A percentile compares a stretch with the other conserved stretches of the same genome.
Evolutionary conservation across 2,888 invertebrate genomes (phyloP).

Genomic region (Drosophila silvestris): DNA sequence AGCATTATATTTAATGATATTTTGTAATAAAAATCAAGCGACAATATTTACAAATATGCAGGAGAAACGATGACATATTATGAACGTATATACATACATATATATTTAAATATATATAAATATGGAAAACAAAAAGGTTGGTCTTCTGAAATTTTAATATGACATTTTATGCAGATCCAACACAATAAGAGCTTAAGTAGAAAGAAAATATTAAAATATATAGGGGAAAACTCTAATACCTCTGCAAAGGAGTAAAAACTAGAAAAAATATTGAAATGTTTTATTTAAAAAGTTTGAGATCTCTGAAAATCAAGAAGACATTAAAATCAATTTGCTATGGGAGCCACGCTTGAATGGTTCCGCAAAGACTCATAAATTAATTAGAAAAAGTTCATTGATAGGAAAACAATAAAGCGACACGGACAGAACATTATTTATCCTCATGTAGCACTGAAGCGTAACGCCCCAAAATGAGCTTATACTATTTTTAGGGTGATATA

Average conservation of each 20-base stretch:
- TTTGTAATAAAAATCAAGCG: slow-evolving; percentile 8
- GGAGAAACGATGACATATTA: background rate
- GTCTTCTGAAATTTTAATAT: background rate
- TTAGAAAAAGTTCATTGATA: slow-evolving; percentile 63
- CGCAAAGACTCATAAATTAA: slow-evolving; percentile 63
- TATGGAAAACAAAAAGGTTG: background rate
- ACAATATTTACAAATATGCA: background rate
- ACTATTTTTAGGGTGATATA: slow-evolving; percentile 7
- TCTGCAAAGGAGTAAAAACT: background rate
- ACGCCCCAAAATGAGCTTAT: slow-evolving; percentile 38
- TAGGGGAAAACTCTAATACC: background rate
- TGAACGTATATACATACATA: background rate
- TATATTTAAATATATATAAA: background rate
- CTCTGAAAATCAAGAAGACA: background rate
- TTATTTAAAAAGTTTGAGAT: background rate
- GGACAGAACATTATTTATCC: slow-evolving; percentile 3
- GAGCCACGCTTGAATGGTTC: slow-evolving; percentile 47
- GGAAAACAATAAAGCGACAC: slow-evolving; percentile 41
- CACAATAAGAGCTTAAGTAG: background rate
- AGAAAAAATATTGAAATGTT: too few relatives aligned
- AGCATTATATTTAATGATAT: slow-evolving; percentile 27
- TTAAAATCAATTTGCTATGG: slow-evolving; percentile 55
- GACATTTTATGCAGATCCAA: background rate
- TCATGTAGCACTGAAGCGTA: slow-evolving; percentile 45
- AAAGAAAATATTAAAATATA: background rate